These are phyloP conservation scores for Dryas iulia DNA, from an alignment of 1,140 invertebrate genomes.

Conservation along the genomic window DNA sequence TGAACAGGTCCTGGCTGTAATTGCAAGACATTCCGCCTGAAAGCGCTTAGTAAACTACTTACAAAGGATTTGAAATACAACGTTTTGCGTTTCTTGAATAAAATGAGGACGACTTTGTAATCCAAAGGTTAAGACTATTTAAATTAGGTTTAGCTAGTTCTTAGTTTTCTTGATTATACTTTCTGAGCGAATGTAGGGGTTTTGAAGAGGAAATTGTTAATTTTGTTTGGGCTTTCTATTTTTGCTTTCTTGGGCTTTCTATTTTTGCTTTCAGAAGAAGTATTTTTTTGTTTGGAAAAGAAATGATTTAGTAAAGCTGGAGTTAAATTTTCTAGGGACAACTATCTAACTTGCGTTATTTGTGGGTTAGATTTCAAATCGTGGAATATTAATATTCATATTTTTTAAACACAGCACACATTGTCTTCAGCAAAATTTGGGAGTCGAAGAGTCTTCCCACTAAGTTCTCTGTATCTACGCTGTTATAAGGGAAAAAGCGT, in stretches of 20 bases:
- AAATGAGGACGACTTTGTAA: slow-evolving; percentile 9
- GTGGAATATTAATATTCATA: no score
- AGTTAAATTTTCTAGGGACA: no score
- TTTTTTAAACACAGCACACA: no score
- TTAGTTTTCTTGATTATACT: background rate
- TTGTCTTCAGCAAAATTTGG: no score
- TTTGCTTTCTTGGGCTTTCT: background rate
- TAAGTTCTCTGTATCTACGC: no score
- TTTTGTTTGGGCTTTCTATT: background rate
- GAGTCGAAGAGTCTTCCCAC: no score
- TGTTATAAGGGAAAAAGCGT: no score
- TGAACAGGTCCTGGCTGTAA: slow-evolving; percentile 1
- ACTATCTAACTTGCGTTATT: no score
- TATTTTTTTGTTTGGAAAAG: no score
- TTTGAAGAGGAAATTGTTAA: background rate
- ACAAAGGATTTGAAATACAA: slow-evolving; percentile 10
- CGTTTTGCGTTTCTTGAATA: slow-evolving; percentile 12
- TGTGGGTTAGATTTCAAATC: no score
- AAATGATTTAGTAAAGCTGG: no score
- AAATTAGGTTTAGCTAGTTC: background rate
- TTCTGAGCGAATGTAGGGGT: background rate
- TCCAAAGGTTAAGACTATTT: background rate
- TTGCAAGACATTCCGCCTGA: slow-evolving; percentile 13
- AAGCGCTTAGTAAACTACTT: slow-evolving; percentile 6
- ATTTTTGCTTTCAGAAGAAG: no score